These are phyloP conservation scores for Scolopax bukidnonensis DNA, from an alignment of 2,797 vertebrate species.

Conservation along the genomic window DNA sequence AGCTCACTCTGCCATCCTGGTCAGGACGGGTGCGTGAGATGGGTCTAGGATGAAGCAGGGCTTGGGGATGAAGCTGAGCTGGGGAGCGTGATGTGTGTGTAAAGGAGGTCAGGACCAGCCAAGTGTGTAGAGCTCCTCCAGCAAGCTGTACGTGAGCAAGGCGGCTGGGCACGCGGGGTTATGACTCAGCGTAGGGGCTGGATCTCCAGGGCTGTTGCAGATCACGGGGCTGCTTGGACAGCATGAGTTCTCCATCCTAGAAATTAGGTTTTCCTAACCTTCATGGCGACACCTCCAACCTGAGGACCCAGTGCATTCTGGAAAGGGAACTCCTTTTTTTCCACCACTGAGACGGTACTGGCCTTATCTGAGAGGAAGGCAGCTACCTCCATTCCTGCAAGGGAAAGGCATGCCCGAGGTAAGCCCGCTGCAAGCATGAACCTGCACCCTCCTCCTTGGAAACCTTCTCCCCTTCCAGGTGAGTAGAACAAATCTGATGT, in stretches of 20 bases:
- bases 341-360: slow-evolving; percentile 79
- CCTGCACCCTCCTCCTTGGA: slow-evolving; percentile 4
- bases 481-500: not conserved
- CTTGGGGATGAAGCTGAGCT: not conserved
- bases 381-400: slow-evolving; percentile 88
- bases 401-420: not conserved
- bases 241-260: accelerated
- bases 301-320: slow-evolving; percentile 79
- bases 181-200: not conserved
- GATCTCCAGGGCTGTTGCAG: not conserved
- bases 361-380: slow-evolving; percentile 86
- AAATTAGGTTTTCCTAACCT: slow-evolving; percentile 71
- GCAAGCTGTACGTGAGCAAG: not conserved
- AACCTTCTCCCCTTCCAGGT: not conserved
- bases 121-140: not conserved
- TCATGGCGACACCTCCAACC: slow-evolving; percentile 84
- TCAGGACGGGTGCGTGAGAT: not conserved
- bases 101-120: not conserved
- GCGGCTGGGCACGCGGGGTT: not conserved
- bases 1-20: not conserved
- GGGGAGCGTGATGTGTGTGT: accelerated
- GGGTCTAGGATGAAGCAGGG: not conserved
- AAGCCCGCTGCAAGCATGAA: slow-evolving; percentile 8
- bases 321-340: slow-evolving; percentile 78
- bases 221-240: not conserved